Evolutionary conservation across 2,888 invertebrate species (phyloP), one percentile per base, ranked within the genome.

Genomic region (Drosophila subquinaria): DNA sequence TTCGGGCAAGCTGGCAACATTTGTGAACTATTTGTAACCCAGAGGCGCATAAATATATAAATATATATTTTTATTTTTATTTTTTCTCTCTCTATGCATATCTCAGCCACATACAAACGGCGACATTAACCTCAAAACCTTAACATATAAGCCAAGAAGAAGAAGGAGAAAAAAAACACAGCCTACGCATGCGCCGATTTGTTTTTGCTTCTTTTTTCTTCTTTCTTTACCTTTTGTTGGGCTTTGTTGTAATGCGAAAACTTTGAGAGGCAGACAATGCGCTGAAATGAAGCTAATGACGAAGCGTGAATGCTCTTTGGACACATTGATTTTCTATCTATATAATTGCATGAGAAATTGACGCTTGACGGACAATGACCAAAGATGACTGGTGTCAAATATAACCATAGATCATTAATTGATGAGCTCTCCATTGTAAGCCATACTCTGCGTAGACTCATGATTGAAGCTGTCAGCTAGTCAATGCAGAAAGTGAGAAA

Each of bases 81-180:
- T 50, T 62, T 15, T 43, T 13, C 50, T 50, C 48, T 35, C 51
- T 50, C 55, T 48, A 33, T 62, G 47, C 38, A 59, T 63, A 75
- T 76, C 61, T 69, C 51, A 61, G 68, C 42, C 64, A 76, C 83
- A 82, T 82, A 82, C 87, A 83, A 82, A 83, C 77, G 72, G 83
- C 87, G 77, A 86, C 83, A 86, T 86, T 86, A 86, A 77, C 82
- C 87, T 74, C 81, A 71, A 82, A 87, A 83, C 77, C 72, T 74
- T 70, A 77, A 74, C 68, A 79, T 65, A 71, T 74, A 69, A 79
- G 75, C 79, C 68, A 55, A 69, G 43, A 72, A 56, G 45, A 61
- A 61, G 57, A 56, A 51, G 15, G 56, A 50, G 30, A 45, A 52
- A 9, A 52, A 51, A 53, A 52, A 66, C 23, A 66, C 79, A 56